phyloP scores from a whole-genome alignment of 2,113 vertebrate genomes.

The Neotoma lepida region DNA sequence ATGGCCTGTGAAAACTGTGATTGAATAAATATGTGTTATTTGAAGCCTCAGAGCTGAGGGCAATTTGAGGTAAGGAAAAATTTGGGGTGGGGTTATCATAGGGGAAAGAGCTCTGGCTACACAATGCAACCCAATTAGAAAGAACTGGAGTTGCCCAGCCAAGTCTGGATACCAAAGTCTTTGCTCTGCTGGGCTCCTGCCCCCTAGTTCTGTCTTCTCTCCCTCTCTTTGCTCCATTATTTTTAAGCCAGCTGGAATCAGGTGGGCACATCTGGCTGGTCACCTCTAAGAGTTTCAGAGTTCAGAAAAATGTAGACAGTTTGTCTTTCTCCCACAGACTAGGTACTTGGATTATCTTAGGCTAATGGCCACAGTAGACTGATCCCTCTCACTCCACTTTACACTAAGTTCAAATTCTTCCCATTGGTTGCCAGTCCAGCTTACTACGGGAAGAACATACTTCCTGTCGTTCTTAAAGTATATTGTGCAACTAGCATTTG shows the following conservation, averaged over 20 bases:
- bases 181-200: not conserved
- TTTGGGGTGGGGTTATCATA: not conserved
- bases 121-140: not conserved
- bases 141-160: not conserved
- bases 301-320: not conserved
- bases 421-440: not conserved
- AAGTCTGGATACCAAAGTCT: not conserved
- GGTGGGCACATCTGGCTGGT: not conserved
- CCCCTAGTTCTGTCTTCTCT: not conserved
- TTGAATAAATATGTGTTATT: not conserved
- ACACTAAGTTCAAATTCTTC: not conserved
- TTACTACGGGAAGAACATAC: not conserved
- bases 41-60: not conserved
- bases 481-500: not conserved
- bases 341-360: not conserved
- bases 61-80: not conserved
- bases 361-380: not conserved
- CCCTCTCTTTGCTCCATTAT: not conserved
- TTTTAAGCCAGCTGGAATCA: not conserved
- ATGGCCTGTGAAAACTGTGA: not conserved
- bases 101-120: not conserved
- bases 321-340: not conserved
- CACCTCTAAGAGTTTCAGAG: not conserved
- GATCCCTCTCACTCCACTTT: rapidly evolving
- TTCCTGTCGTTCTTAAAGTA: not conserved